Evolutionary conservation across 2,888 invertebrate species (phyloP).

Genomic region (Rhaphigaster nebulosa): DNA sequence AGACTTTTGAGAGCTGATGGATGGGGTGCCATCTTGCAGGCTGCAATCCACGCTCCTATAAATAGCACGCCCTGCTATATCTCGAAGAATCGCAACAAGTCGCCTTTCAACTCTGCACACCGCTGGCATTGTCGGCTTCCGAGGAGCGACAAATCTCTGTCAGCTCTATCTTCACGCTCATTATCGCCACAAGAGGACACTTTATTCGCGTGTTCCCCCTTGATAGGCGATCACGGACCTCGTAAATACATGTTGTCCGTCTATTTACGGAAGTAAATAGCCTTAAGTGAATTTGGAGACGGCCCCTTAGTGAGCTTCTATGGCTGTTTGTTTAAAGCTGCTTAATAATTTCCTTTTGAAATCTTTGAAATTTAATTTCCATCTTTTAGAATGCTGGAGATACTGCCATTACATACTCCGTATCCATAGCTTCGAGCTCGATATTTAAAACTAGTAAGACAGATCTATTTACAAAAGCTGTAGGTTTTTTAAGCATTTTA

Average conservation of each 20-base stretch:
- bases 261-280: constrained; percentile 14
- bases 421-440: too few relatives aligned
- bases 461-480: too few relatives aligned
- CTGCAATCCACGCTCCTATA: constrained; percentile 16
- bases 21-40: neutral
- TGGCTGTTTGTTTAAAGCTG: neutral
- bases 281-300: neutral
- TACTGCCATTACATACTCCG: too few relatives aligned
- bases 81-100: constrained; percentile 18
- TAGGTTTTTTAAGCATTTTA: too few relatives aligned
- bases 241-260: neutral
- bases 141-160: constrained; percentile 39
- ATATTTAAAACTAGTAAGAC: too few relatives aligned
- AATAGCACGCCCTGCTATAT: constrained; percentile 18
- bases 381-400: neutral
- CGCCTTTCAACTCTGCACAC: constrained; percentile 5
- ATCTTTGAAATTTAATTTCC: neutral
- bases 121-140: constrained; percentile 28
- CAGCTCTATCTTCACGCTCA: constrained; percentile 43
- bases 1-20: constrained; percentile 16
- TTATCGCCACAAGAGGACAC: constrained; percentile 47
- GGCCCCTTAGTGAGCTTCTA: neutral
- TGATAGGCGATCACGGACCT: constrained; percentile 15
- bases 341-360: neutral
- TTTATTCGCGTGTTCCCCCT: constrained; percentile 44